These are phyloP conservation scores for Ochotona curzoniae DNA, from an alignment of 2,113 vertebrate genomes.

Conservation along the genomic window DNA sequence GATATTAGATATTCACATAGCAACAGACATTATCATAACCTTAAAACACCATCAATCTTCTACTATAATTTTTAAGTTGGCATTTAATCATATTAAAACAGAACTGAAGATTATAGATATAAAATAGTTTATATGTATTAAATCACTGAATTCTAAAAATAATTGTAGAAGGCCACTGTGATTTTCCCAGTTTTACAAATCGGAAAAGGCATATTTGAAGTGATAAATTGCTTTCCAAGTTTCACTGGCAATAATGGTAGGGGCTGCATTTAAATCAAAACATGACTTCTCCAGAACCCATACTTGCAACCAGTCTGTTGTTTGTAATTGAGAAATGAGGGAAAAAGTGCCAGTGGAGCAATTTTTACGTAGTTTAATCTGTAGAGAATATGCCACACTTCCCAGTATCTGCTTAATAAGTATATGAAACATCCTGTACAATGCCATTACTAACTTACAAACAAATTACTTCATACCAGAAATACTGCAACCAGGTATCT, in stretches of 20 bases:
- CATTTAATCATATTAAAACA: neutral
- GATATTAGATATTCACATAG: slow-evolving; percentile 6
- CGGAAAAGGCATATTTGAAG: slow-evolving; percentile 6
- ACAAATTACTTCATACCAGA: slow-evolving; percentile 50
- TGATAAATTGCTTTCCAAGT: neutral
- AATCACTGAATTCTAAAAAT: neutral
- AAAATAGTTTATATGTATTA: neutral
- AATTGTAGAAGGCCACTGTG: neutral
- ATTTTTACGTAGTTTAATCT: slow-evolving; percentile 4
- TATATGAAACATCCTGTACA: slow-evolving; percentile 48
- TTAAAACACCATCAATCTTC: neutral
- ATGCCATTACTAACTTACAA: slow-evolving; percentile 57
- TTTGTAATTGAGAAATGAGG: neutral
- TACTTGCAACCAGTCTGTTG: neutral
- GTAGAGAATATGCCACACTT: slow-evolving; percentile 12
- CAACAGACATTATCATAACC: neutral
- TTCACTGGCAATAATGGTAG: neutral
- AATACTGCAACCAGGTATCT: neutral
- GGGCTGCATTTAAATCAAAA: neutral
- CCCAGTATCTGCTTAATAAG: slow-evolving; percentile 49
- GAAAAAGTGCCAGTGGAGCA: neutral
- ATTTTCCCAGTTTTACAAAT: neutral
- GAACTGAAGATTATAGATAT: neutral
- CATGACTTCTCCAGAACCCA: neutral
- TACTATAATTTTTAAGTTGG: neutral